Conservation (phyloP, 2,797 vertebrate species). For the Craterocephalus amniculus region DNA sequence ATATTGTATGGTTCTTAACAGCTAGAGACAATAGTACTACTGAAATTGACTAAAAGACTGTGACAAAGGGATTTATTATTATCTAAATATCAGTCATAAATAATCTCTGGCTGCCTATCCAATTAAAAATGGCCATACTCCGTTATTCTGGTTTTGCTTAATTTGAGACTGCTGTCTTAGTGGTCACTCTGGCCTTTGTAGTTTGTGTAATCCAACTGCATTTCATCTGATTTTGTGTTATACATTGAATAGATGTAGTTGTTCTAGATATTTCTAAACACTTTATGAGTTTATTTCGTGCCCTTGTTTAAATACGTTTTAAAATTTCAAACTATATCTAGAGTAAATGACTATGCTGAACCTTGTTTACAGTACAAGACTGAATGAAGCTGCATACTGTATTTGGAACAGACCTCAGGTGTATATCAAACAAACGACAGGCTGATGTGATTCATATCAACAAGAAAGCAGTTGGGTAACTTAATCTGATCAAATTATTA, state of each 20-base stretch:
- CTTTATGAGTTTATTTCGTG: no score
- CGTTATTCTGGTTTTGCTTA: neutral
- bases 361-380: neutral
- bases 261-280: neutral
- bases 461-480: neutral
- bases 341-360: neutral
- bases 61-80: no score
- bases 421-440: neutral
- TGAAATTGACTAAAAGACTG: no score
- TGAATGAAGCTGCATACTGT: neutral
- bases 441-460: neutral
- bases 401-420: neutral
- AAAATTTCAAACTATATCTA: neutral
- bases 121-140: no score
- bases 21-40: no score
- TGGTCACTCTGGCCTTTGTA: neutral
- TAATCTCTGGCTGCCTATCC: no score
- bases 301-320: neutral
- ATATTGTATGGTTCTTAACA: no score
- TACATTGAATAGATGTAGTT: neutral
- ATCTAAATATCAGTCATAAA: no score
- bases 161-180: neutral
- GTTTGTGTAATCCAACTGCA: neutral
- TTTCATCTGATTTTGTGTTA: neutral
- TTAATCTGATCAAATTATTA: neutral